Percentiles rank a stretch among this genome's conserved stretches.
These are phyloP conservation scores for Hermatobates lingyangjiaoensis DNA, from an alignment of 1,140 invertebrate genomes.

Conservation along the genomic window DNA sequence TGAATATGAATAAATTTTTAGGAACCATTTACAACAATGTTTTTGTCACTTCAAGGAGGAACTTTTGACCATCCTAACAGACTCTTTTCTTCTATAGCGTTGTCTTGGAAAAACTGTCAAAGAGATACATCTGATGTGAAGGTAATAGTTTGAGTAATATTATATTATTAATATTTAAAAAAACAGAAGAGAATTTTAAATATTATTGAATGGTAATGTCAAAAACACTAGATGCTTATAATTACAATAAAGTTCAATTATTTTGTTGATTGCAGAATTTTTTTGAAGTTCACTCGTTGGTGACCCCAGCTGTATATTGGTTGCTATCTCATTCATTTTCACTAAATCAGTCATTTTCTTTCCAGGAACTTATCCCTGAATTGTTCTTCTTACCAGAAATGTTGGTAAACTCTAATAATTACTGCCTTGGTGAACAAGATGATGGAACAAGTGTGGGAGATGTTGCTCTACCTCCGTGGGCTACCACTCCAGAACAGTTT, in stretches of 20 bases:
- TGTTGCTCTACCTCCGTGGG: slow-evolving; percentile 89
- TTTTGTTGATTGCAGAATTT: no score
- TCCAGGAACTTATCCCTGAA: slow-evolving; percentile 89
- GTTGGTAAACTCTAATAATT: slow-evolving; percentile 79
- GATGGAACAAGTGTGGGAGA: slow-evolving; percentile 65
- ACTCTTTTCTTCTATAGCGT: slow-evolving; percentile 78
- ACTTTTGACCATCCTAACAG: slow-evolving; percentile 97
- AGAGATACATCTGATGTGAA: slow-evolving; percentile 97
- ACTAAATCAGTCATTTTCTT: slow-evolving; percentile 9
- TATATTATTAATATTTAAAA: no score
- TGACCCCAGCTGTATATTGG: no score
- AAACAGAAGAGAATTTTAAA: no score
- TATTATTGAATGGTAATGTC: no score
- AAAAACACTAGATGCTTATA: no score
- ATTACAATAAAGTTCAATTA: neutral
- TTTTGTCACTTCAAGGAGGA: slow-evolving; percentile 91
- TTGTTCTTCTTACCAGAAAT: slow-evolving; percentile 99
- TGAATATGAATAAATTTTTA: no score
- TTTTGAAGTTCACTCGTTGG: no score
- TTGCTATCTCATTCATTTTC: neutral
- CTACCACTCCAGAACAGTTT: slow-evolving; percentile 90
- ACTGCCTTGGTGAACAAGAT: slow-evolving; percentile 73
- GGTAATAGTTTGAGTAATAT: no score
- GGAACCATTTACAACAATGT: slow-evolving; percentile 98
- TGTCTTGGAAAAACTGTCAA: slow-evolving; percentile 97